phyloP scores from a whole-genome alignment of 2,797 vertebrate genomes.

The Cirrhinus mrigala region DNA sequence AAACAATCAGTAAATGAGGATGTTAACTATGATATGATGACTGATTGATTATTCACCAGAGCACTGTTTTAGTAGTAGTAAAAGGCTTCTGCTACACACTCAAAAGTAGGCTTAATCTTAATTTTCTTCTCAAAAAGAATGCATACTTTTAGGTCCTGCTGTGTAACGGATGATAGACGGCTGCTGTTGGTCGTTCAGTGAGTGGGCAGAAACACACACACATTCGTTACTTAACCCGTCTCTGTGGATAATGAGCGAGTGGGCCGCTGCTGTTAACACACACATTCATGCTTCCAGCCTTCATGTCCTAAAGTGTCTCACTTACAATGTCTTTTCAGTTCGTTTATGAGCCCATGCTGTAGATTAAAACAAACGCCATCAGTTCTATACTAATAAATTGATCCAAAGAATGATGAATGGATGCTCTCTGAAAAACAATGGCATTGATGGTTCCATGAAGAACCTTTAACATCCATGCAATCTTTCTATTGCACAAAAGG shows the following conservation, averaged over 20 bases:
- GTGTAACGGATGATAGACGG: not conserved
- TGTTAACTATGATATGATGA: too few species aligned
- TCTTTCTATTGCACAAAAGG: not conserved
- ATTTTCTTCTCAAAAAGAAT: not conserved
- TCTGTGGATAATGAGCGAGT: not conserved
- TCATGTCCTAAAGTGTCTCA: not conserved
- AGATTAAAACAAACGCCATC: not conserved
- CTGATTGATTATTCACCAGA: too few species aligned
- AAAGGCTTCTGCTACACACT: too few species aligned
- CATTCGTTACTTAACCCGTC: not conserved
- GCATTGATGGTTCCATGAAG: not conserved
- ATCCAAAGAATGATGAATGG: not conserved
- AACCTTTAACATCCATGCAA: not conserved
- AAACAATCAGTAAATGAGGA: too few species aligned
- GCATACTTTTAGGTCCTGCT: not conserved
- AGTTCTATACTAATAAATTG: not conserved
- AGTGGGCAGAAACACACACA: not conserved
- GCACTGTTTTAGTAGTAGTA: too few species aligned
- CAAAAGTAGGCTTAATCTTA: too few species aligned
- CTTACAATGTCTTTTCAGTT: not conserved
- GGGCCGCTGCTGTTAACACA: not conserved
- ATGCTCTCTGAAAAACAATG: not conserved
- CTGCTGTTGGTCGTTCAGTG: not conserved
- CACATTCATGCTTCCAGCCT: not conserved
- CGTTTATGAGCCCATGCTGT: not conserved